Evolutionary conservation across 2,797 vertebrate species (phyloP), one percentile per base, ranked within the genome.

Genomic region (Myripristis jacobus): DNA sequence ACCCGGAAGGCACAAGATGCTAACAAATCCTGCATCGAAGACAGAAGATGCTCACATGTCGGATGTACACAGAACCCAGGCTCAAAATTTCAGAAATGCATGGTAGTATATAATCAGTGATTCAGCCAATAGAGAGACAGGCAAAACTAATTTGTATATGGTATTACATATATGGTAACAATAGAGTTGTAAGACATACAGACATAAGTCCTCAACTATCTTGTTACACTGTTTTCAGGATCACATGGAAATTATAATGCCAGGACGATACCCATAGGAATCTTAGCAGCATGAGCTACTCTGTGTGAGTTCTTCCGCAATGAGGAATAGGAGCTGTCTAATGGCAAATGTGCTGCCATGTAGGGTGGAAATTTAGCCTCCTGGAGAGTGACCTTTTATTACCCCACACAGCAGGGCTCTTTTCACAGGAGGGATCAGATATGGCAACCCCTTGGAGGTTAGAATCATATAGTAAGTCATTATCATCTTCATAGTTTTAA

Each of bases 351-450:
- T 52, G 48, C 36, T 43, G 41, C 21, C 38, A 12, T 34, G 38
- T 27, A n/a, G 55, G 54, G 48, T 34, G 31, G 57, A 60, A 60
- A 62, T 41, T 29, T 43, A 22, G 16, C 38, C 48, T 38, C 56
- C 68, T 36, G 16, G 18, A 16, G 67, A 21, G 24, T 36, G 48
- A 52, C 47, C 48, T 60, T 34, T 51, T 61, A 61, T 70, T 61
- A 53, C 47, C 47, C 47, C 24, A n/a, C 34, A 53, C 67, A 70
- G 67, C 56, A 15, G 47, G 55, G n/a, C 29, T 19, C 25, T 3
- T 29, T 11, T 52, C 43, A 48, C 48, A 54, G 48, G 57, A 53
- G 50, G 67, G 66, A 12, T 44, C 36, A 44, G 24, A 29, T 21
- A 38, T 43, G 67, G 46, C 48, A 60, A 43, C n/a, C 48, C 24